Base-by-base conservation (phyloP, 2,888 invertebrate genomes). In the Microdon myrmicae region DNA sequence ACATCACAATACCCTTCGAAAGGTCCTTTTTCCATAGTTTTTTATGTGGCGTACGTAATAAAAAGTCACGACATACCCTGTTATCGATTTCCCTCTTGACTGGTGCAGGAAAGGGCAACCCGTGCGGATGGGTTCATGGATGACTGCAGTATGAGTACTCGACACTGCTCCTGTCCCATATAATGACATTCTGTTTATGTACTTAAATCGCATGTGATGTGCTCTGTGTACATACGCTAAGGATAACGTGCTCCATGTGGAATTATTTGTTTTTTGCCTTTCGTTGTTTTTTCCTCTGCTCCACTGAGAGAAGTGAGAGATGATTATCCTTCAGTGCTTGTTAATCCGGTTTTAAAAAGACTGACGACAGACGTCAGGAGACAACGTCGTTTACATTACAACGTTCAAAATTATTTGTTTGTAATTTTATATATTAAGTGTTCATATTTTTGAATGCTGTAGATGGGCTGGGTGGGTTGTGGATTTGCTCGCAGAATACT, bases 81-180 rank as follows among this genome's bases (percentile, higher is more conserved):
- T 14, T 61, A 61, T 61, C 56, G 61, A 61, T 61, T 61, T 61
- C 19, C 9, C 23, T 25, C 29, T 19, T 28, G 7, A 17, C 4
- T 17, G 9, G 25, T 37, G 29, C 29, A 9, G 26, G 6, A 10
- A 6, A 9, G 10, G 23, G 14, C 25, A 29, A 26, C n/a, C n/a
- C n/a, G n/a, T n/a, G n/a, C n/a, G 25, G 17, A 12, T 32, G 32
- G 32, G 17, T 16, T 23, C 13, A 44, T 39, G 17, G 39, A 56
- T 49, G 55, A 61, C 61, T 61, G 61, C 61, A 61, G 38, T 56
- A 51, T 56, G 56, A 35, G 45, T 41, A 56, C 35, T n/a, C n/a
- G n/a, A n/a, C n/a, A n/a, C n/a, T n/a, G n/a, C n/a, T 35, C 44
- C 34, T 51, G 61, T 56, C 56, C 61, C 49, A 61, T 44, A 56